These are phyloP conservation scores for Lasius fuliginosus DNA, from an alignment of 2,888 invertebrate genomes.

Conservation along the genomic window DNA sequence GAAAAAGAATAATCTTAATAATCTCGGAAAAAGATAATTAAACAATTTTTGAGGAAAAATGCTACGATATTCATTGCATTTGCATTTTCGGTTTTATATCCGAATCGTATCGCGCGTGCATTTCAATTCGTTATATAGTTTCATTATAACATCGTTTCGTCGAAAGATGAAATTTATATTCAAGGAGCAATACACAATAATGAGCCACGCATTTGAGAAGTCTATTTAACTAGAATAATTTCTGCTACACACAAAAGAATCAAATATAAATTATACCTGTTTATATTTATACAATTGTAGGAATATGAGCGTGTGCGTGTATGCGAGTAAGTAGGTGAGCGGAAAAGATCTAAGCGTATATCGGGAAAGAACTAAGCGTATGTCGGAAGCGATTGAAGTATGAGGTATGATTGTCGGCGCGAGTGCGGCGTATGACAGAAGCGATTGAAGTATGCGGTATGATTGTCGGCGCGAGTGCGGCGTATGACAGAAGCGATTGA, in stretches of 20 bases:
- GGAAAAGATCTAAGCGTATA: no score
- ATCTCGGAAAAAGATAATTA: background rate
- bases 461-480: no score
- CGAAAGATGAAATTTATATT: background rate
- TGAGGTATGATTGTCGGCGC: no score
- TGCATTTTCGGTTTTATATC: slow-evolving; percentile 1
- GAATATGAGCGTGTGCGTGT: no score
- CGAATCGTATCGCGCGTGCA: background rate
- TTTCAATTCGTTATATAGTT: slow-evolving; percentile 2
- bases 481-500: no score
- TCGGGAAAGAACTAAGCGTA: no score
- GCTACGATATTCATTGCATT: background rate
- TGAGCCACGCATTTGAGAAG: background rate
- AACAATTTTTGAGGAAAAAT: background rate
- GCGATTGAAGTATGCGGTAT: no score
- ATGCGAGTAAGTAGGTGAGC: no score
- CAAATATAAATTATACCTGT: background rate
- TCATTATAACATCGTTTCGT: no score
- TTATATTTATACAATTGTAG: background rate
- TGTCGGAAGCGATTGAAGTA: no score
- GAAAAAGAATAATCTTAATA: background rate
- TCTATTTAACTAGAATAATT: background rate
- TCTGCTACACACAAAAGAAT: background rate
- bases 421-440: no score
- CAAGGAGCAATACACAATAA: slow-evolving; percentile 17